phyloP scores from a whole-genome alignment of 2,113 vertebrate species.

The Coreoperca whiteheadi region DNA sequence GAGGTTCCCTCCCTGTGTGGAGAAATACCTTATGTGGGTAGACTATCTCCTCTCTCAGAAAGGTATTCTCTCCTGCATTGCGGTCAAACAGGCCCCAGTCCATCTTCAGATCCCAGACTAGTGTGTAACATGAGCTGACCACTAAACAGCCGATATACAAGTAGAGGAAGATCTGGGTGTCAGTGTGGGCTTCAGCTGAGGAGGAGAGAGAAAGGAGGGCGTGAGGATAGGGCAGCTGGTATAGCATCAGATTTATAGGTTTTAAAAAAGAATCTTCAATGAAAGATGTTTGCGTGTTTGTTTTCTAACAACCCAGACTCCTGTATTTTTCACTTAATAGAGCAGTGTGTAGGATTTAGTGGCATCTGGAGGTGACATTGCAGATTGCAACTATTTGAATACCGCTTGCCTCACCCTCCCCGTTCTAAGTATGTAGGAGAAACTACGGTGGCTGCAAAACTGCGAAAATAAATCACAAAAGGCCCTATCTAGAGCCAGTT shows the following conservation, averaged over 20 bases:
- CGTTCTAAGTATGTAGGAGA: no score
- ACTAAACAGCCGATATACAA: constrained; percentile 91
- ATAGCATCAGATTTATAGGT: not conserved
- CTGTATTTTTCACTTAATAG: not conserved
- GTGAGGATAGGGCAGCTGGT: not conserved
- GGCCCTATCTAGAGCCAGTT: no score
- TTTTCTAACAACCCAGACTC: not conserved
- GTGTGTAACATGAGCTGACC: constrained; percentile 96
- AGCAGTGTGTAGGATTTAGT: no score
- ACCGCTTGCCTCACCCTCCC: no score
- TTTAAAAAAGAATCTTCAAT: not conserved
- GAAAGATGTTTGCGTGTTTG: not conserved
- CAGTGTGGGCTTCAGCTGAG: constrained; percentile 84
- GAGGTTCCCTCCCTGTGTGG: not conserved
- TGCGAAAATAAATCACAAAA: no score
- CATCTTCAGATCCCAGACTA: constrained; percentile 99
- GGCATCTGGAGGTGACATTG: no score
- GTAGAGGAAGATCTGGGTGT: constrained; percentile 93
- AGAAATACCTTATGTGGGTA: constrained; percentile 94
- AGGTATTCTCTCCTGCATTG: constrained; percentile 97
- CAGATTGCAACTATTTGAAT: no score
- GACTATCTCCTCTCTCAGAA: constrained; percentile 98
- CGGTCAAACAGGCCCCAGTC: constrained; percentile 99
- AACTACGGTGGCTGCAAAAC: no score
- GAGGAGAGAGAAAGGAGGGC: not conserved